Evolutionary conservation across 2,888 invertebrate genomes (phyloP).

Genomic region (Liodrosophila aerea): DNA sequence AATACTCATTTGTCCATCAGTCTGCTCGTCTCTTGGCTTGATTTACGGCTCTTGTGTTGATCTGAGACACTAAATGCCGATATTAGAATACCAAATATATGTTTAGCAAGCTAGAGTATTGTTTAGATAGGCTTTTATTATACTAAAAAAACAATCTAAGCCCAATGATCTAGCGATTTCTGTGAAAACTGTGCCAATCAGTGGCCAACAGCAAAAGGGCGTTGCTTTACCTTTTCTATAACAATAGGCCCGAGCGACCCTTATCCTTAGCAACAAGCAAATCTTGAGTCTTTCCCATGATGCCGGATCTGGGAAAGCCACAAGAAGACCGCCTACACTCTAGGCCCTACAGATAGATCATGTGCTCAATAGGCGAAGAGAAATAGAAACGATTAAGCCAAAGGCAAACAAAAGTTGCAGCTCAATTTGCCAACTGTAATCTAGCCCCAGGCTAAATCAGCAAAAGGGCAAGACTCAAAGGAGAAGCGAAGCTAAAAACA

Average conservation of each 20-base stretch:
- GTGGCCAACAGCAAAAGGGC: conserved; percentile 20
- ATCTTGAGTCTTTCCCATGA: conserved; percentile 3
- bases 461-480: conserved; percentile 38
- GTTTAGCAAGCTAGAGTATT: background rate
- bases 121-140: background rate
- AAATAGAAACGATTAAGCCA: conserved; percentile 25
- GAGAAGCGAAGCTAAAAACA: background rate
- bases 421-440: conserved; percentile 40
- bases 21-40: conserved; percentile 15
- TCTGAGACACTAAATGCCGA: conserved; percentile 49
- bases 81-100: conserved; percentile 43
- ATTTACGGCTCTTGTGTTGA: conserved; percentile 24
- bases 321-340: conserved; percentile 38
- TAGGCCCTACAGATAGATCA: conserved; percentile 33
- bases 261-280: conserved; percentile 14
- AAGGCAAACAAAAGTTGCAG: conserved; percentile 40
- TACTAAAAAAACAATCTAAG: too few relatives aligned
- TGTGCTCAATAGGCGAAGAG: conserved; percentile 8
- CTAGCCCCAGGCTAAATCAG: conserved; percentile 16
- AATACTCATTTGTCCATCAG: background rate
- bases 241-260: conserved; percentile 11
- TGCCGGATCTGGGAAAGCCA: conserved; percentile 28
- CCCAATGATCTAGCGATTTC: background rate
- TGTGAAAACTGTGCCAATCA: conserved; percentile 23
- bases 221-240: background rate